Base-by-base conservation (phyloP, 2,888 invertebrate genomes). In the Brachypterus glaber region DNA sequence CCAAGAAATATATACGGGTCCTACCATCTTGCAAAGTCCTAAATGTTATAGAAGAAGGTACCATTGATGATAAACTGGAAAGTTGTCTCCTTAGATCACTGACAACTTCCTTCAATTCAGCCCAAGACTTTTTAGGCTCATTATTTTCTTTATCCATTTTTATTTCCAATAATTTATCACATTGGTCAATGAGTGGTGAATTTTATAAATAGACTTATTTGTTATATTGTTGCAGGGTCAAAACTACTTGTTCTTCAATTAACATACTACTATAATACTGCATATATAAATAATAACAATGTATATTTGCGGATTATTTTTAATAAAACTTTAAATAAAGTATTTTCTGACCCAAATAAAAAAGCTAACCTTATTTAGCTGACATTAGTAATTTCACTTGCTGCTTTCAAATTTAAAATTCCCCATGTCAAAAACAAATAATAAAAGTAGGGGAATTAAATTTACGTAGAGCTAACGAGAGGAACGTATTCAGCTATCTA, bases 1-100 rank as follows among this genome's bases (percentile, higher is more conserved):
- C 83, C 43, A 95, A 71, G 62, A 92, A 95, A 64, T 93, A 95
- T 54, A 93, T 80, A 54, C 91, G 74, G 8, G 78, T 85, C 50
- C 84, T 77, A 21, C 85, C 86, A 65, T 85, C 86, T 35, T 77
- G 74, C 24, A 89, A 69, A 16, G 76, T 77, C 40, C 88, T 74
- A 65, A 90, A 90, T 18, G 82, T 79, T 49, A 90, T 79, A 32
- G 83, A 82, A 51, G 81, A 80, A 1, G 90, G 90, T 13, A 88
- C 80, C 73, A 86, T 82, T 1, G 82, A 79, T 0, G 86, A 86
- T 24, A 88, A 67, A 36, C 79, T 77, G 2, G 85, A 82, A 40
- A 90, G 62, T 56, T 84, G 81, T 50, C 85, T 78, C 9, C 90
- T 70, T 49, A 89, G 70, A 57, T 87, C 87, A 55, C 82, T 81